These are phyloP conservation scores for Hippotragus niger DNA, from an alignment of 2,113 vertebrate species.

Conservation along the genomic window DNA sequence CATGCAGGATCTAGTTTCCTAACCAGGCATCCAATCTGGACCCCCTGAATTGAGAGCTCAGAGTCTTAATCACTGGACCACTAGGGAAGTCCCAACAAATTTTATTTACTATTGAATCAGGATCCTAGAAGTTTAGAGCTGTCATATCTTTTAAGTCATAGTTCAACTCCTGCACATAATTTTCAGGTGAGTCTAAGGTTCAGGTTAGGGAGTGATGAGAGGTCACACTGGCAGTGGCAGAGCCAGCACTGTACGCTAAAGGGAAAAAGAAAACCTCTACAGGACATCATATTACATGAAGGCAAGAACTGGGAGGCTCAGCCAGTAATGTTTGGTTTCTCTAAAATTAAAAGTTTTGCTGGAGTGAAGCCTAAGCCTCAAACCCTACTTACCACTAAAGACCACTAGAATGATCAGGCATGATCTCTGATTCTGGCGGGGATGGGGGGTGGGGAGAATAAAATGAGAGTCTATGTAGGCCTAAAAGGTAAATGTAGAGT, in stretches of 20 bases:
- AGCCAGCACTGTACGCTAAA: background rate
- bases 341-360: background rate
- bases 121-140: background rate
- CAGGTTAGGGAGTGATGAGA: background rate
- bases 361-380: background rate
- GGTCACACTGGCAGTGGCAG: background rate
- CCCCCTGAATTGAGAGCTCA: background rate
- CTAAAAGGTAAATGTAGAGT: background rate
- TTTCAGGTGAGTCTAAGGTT: background rate
- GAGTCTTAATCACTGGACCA: background rate
- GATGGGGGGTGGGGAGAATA: background rate
- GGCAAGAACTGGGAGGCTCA: background rate
- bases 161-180: background rate
- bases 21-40: background rate
- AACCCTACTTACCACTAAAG: background rate
- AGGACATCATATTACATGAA: background rate
- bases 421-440: background rate
- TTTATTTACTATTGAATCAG: background rate
- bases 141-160: background rate
- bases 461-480: background rate
- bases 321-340: background rate
- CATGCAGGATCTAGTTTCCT: background rate
- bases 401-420: background rate
- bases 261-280: background rate
- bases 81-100: background rate